These are phyloP conservation scores for Adrianichthys oophorus DNA, from an alignment of 2,797 vertebrate genomes.

Conservation along the genomic window DNA sequence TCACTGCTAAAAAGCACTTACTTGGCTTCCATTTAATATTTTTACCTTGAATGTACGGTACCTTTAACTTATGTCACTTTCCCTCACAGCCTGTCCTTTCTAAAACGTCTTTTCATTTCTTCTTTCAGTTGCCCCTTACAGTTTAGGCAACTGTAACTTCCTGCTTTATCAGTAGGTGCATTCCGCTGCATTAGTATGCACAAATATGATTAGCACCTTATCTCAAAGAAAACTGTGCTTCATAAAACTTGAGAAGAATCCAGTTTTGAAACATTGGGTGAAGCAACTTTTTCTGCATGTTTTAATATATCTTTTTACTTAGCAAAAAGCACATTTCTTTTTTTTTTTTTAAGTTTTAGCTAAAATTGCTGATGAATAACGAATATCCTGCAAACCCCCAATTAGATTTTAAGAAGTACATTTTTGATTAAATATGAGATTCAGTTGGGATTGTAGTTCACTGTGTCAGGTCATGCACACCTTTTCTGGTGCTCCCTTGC, in stretches of 20 bases:
- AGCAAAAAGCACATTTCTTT: neutral
- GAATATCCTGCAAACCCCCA: slow-evolving; percentile 1
- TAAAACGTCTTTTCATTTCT: slow-evolving; percentile 5
- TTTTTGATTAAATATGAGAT: neutral
- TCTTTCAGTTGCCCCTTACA: neutral
- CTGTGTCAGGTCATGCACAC: slow-evolving; percentile 2
- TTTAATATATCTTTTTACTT: too few species aligned
- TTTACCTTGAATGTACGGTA: slow-evolving; percentile 12
- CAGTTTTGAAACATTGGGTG: too few species aligned
- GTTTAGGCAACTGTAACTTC: neutral
- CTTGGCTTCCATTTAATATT: slow-evolving; percentile 15
- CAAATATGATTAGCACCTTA: slow-evolving; percentile 8
- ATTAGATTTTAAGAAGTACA: neutral
- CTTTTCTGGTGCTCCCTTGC: slow-evolving; percentile 30
- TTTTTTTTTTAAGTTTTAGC: slow-evolving; percentile 4
- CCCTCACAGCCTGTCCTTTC: slow-evolving; percentile 7
- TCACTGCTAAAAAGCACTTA: slow-evolving; percentile 19
- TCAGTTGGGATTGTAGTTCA: neutral
- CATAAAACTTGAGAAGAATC: slow-evolving; percentile 13
- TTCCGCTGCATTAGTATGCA: neutral
- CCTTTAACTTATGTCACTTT: slow-evolving; percentile 3
- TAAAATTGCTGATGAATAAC: neutral
- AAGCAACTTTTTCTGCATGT: too few species aligned
- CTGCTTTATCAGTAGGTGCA: slow-evolving; percentile 2
- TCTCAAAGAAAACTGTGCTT: slow-evolving; percentile 7